phyloP scores from a whole-genome alignment of 2,888 invertebrate genomes.

The Caenorhabditis becei region DNA sequence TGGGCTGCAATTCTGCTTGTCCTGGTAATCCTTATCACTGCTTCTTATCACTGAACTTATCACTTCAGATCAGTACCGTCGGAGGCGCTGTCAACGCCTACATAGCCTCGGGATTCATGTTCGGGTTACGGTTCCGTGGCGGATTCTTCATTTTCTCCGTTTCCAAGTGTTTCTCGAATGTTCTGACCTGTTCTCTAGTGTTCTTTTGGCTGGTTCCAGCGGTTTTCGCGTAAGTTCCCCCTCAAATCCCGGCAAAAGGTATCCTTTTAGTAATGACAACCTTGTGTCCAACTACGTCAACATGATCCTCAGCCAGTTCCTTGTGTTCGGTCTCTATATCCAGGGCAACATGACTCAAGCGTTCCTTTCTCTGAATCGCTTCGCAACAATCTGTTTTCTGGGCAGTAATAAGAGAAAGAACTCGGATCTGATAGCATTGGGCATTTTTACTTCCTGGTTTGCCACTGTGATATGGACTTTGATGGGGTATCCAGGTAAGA shows the following conservation, averaged over 20 bases:
- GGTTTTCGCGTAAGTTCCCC: constrained; percentile 22
- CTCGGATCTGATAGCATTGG: constrained; percentile 35
- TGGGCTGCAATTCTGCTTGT: constrained; percentile 31
- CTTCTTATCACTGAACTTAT: too few relatives aligned
- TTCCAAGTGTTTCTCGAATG: constrained; percentile 38
- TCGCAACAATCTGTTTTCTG: constrained; percentile 45
- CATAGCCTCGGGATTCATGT: constrained; percentile 48
- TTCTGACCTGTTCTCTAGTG: constrained; percentile 39
- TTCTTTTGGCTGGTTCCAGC: constrained; percentile 46
- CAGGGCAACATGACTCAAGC: constrained; percentile 46
- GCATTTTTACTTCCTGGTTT: constrained; percentile 45
- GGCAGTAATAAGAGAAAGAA: constrained; percentile 36
- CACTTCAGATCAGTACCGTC: constrained; percentile 24
- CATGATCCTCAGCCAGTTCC: constrained; percentile 33
- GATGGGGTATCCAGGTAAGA: constrained; percentile 41
- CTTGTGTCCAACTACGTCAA: constrained; percentile 32
- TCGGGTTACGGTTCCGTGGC: constrained; percentile 40
- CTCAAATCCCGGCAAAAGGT: not conserved
- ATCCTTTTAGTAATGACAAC: constrained; percentile 31
- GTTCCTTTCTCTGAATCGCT: constrained; percentile 43
- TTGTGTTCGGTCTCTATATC: constrained; percentile 43
- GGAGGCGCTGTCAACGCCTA: constrained; percentile 39
- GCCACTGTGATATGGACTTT: constrained; percentile 41
- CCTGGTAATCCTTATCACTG: constrained; percentile 12
- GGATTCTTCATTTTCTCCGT: constrained; percentile 49